Base-by-base conservation (phyloP, 30 jellyfish, hydroid and myxozoan genomes). In the Haliclystus octoradiatus region DNA sequence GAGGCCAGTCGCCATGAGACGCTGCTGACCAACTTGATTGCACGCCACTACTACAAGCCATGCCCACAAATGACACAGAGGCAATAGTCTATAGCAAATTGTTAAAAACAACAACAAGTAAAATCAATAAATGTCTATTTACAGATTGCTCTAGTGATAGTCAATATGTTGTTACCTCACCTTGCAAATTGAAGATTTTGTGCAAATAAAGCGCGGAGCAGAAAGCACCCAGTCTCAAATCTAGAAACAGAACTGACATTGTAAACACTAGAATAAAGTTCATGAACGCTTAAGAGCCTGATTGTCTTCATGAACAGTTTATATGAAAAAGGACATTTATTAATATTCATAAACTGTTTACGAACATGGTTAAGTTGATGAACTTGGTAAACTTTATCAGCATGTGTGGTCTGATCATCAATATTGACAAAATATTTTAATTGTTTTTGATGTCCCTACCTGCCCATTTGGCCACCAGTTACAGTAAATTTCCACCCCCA, bases 11-110 rank as follows among this genome's bases (percentile, higher is more conserved):
- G 97, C 97, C 97, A 88, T 88, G 33, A 88, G 67, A 23, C 97
- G 69, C 61, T 88, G 97, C 51, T 88, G 97, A 12, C 97, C 86
- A 69, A 88, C 94, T 63, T 88, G 97, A 65, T 88, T 73, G 73
- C 97, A 88, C 0, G 97, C 94, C 25, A 88, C 97, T 7, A 88
- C 97, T 4, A 88, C 75, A 27, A 88, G 71, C 97, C 97, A 88
- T 0, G 94, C 72, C 97, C 97, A 88, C 31, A 88, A 62, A 35
- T 88, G 97, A 76, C 80, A 74, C 84, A 88, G 60, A 19, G 97
- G 97, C 63, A 88, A 69, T 26, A 83, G 71, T 53, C 93, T 80
- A 68, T 61, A 30, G 50, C 13, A 47, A 4, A 31, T 22, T 46
- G 26, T 35, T n/a, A 1, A 3, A 13, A 26, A 46, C 12, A 19